Base-by-base conservation (phyloP, 2,888 invertebrate genomes). In the Erynnis tages region DNA sequence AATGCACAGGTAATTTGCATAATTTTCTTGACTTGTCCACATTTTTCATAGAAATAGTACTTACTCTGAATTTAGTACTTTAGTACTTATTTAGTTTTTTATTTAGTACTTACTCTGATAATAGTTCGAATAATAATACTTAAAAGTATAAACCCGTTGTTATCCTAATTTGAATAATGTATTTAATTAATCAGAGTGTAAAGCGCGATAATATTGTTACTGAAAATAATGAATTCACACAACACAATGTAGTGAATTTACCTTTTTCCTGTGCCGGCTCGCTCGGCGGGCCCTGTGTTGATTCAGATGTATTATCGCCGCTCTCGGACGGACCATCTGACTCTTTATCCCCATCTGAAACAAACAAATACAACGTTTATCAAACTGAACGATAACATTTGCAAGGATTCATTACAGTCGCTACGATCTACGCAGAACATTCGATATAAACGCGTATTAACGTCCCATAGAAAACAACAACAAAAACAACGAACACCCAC, bases 181-280 rank as follows among this genome's bases (percentile, higher is more conserved):
- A n/a, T n/a, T n/a, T n/a, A n/a, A 13, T 8, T 14, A 32, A 13
- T 8, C 2, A 8, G 14, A 8, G 8, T 8, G 13, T 13, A 11
- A 11, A 11, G 32, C 32, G 13, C 14, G 14, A 30, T 14, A 13
- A 32, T 3, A 14, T 32, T 5, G 10, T 11, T 30, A 13, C 8
- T 14, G 8, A 32, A 13, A 6, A 41, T 17, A 27, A 27, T 41
- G n/a, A 41, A 10, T 17, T 17, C 3, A 4, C 17, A 27, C 3
- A 1, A 14, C 6, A 14, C 4, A 14, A 32, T 32, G 7, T 11
- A 7, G 11, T 21, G 2, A 2, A 10, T 4, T 1, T 21, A 90
- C 90, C 90, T 88, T 82, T 90, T 76, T 90, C 90, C 69, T 90
- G 85, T 11, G 90, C 81, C 32, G 87, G 85, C 59, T 88, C 88